Evolutionary conservation across 2,113 vertebrate genomes (phyloP).

Genomic region (Actenoides hombroni): DNA sequence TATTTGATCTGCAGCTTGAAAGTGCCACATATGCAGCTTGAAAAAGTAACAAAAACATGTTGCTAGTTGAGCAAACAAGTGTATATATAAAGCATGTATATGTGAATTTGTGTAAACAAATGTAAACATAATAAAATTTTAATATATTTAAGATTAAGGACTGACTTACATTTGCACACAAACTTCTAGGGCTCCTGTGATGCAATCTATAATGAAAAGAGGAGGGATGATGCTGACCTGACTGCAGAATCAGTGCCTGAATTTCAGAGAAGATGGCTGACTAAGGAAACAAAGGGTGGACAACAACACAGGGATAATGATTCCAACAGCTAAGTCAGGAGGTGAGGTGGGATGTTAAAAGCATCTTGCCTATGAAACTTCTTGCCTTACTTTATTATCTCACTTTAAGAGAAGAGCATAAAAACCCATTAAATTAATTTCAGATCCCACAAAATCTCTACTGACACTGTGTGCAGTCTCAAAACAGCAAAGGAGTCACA

Average conservation of each 20-base stretch:
- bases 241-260: not conserved
- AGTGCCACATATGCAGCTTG: not conserved
- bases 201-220: not conserved
- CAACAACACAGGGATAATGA: accelerated
- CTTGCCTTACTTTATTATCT: not conserved
- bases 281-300: not conserved
- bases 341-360: not conserved
- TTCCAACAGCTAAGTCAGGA: not conserved
- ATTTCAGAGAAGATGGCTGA: not conserved
- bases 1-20: not conserved
- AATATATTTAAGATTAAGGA: not conserved
- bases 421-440: not conserved
- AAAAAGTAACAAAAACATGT: not conserved
- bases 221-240: not conserved
- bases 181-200: not conserved
- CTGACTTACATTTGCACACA: not conserved
- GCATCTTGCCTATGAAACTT: not conserved
- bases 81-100: not conserved
- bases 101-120: not conserved
- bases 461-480: not conserved
- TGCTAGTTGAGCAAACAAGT: not conserved
- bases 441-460: not conserved
- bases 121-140: not conserved
- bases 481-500: not conserved
- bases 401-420: not conserved